Evolutionary conservation across 2,888 invertebrate species (phyloP).

Genomic region (Pristionchus entomophagus): DNA sequence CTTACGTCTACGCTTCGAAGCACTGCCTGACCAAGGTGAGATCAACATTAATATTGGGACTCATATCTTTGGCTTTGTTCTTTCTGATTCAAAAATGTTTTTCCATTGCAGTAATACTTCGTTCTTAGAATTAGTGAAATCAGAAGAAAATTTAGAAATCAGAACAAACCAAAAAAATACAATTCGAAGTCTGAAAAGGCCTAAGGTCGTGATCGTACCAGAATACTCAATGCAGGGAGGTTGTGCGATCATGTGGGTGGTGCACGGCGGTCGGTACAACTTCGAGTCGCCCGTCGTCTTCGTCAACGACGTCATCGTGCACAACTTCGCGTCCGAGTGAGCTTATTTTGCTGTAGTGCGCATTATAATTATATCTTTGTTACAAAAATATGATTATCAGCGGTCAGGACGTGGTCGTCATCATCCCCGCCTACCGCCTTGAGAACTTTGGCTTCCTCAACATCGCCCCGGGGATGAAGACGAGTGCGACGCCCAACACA

Average conservation of each 20-base stretch:
- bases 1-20: constrained; percentile 23
- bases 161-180: no score
- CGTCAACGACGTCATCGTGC: constrained; percentile 49
- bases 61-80: no score
- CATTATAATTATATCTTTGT: no score
- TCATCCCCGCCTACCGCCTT: constrained; percentile 51
- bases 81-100: neutral
- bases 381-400: constrained; percentile 32
- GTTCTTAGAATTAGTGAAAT: no score
- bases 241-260: constrained; percentile 54
- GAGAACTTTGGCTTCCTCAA: constrained; percentile 50
- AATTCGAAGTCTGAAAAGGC: no score
- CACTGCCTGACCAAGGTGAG: neutral
- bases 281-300: constrained; percentile 52
- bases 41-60: no score
- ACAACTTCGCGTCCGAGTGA: neutral
- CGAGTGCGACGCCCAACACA: constrained; percentile 46
- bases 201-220: no score
- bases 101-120: no score
- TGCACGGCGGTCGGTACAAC: constrained; percentile 54
- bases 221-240: constrained; percentile 50
- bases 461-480: constrained; percentile 47
- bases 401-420: constrained; percentile 51
- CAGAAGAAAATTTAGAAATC: no score
- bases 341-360: no score